These are phyloP conservation scores for Geodia barretti DNA, from an alignment of 37 sponge, comb jelly and placozoan genomes.

Conservation along the genomic window DNA sequence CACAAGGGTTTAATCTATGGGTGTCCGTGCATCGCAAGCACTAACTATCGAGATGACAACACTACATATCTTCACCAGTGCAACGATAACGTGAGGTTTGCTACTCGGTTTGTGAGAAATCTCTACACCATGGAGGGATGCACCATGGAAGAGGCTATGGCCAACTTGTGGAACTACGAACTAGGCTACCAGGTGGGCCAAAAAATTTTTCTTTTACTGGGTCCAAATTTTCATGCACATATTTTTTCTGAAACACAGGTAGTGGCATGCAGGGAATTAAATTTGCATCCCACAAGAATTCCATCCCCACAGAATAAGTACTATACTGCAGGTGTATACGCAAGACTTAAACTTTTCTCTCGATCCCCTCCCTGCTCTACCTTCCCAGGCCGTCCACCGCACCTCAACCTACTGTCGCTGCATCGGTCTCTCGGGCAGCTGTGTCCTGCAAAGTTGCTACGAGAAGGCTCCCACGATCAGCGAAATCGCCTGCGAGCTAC, in stretches of 20 bases:
- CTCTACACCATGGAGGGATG: neutral
- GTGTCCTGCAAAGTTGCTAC: slow-evolving; percentile 69
- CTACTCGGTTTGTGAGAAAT: neutral
- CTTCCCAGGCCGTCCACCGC: neutral
- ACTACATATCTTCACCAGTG: slow-evolving; percentile 21
- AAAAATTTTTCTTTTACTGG: too few relatives aligned
- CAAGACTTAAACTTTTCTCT: neutral
- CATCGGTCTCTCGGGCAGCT: slow-evolving; percentile 70
- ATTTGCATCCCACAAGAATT: too few relatives aligned
- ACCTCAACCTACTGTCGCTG: slow-evolving; percentile 30
- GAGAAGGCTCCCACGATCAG: neutral
- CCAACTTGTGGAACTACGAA: neutral
- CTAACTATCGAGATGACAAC: neutral
- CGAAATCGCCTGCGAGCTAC: slow-evolving; percentile 29
- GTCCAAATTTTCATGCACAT: too few relatives aligned
- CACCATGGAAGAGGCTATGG: neutral
- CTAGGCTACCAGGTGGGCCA: neutral
- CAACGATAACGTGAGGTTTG: slow-evolving; percentile 26
- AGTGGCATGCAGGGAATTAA: too few relatives aligned
- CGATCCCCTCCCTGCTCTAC: too few relatives aligned
- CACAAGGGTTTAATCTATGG: slow-evolving; percentile 19
- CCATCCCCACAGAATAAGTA: too few relatives aligned
- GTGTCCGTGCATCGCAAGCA: slow-evolving; percentile 19
- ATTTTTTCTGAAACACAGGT: too few relatives aligned
- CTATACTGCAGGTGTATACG: neutral